Percentiles rank a stretch among this genome's conserved stretches.
Evolutionary conservation across 2,113 vertebrate genomes (phyloP).

Genomic region (Sorex fumeus): DNA sequence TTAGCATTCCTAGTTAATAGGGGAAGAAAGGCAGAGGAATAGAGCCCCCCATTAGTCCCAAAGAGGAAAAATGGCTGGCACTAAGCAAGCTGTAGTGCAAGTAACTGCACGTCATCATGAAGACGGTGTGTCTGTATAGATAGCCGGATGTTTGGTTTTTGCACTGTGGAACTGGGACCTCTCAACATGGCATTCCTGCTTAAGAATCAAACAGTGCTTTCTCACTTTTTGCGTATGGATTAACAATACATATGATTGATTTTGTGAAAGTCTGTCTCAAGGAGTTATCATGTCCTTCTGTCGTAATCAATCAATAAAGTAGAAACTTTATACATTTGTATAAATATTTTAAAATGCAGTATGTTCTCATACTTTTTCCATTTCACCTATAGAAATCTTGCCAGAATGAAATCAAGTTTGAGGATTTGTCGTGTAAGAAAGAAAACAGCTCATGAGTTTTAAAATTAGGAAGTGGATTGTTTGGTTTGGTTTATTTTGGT

Average conservation of each 20-base stretch:
- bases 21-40: slow-evolving; percentile 54
- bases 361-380: slow-evolving; percentile 36
- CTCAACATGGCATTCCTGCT: slow-evolving; percentile 46
- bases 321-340: not conserved
- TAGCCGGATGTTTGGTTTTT: not conserved
- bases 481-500: slow-evolving; percentile 63
- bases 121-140: not conserved
- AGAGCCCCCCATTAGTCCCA: slow-evolving; percentile 56
- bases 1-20: slow-evolving; percentile 83
- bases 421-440: not conserved
- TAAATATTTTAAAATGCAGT: slow-evolving; percentile 64
- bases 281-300: slow-evolving; percentile 41
- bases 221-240: slow-evolving; percentile 52
- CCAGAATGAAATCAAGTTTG: slow-evolving; percentile 73
- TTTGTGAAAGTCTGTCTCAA: not conserved
- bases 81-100: slow-evolving; percentile 30
- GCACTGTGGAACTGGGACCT: slow-evolving; percentile 22
- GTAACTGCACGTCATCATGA: not conserved
- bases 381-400: slow-evolving; percentile 70
- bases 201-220: not conserved
- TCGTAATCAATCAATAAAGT: not conserved
- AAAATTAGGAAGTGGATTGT: slow-evolving; percentile 29
- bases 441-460: slow-evolving; percentile 49
- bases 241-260: slow-evolving; percentile 40
- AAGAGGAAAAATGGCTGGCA: slow-evolving; percentile 57